These are phyloP conservation scores for Tonatia bakeri DNA, from an alignment of 2,113 vertebrate genomes.

Conservation along the genomic window DNA sequence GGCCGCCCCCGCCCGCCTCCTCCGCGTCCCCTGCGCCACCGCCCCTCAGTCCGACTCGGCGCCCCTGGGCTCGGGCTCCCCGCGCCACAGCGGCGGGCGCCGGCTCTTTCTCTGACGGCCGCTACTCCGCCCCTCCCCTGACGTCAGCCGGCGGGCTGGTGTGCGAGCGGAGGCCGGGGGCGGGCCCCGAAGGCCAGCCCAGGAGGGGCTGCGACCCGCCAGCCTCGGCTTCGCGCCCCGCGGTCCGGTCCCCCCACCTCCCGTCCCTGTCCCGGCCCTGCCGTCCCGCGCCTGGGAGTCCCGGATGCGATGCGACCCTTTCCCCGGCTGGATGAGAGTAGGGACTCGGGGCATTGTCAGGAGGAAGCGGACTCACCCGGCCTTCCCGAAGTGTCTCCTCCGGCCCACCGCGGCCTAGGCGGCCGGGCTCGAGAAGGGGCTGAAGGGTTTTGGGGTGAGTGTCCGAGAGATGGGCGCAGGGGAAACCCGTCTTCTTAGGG, in stretches of 20 bases:
- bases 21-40: constrained; percentile 1
- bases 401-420: background rate
- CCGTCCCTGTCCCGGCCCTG: background rate
- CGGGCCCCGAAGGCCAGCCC: constrained; percentile 43
- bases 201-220: background rate
- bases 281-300: background rate
- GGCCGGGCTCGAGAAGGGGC: background rate
- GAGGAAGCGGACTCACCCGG: constrained; percentile 36
- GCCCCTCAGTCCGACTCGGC: constrained; percentile 28
- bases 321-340: too few relatives aligned
- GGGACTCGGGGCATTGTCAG: background rate
- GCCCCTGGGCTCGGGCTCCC: constrained; percentile 32
- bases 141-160: constrained; percentile 52
- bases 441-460: background rate
- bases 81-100: constrained; percentile 53
- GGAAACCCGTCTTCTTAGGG: background rate
- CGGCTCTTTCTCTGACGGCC: constrained; percentile 54
- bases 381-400: background rate
- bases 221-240: background rate
- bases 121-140: constrained; percentile 53
- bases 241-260: background rate
- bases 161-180: constrained; percentile 40
- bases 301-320: too few relatives aligned
- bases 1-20: constrained; percentile 10
- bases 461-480: background rate